Conservation (phyloP, 2,797 vertebrate genomes). For the Tachyglossus aculeatus region DNA sequence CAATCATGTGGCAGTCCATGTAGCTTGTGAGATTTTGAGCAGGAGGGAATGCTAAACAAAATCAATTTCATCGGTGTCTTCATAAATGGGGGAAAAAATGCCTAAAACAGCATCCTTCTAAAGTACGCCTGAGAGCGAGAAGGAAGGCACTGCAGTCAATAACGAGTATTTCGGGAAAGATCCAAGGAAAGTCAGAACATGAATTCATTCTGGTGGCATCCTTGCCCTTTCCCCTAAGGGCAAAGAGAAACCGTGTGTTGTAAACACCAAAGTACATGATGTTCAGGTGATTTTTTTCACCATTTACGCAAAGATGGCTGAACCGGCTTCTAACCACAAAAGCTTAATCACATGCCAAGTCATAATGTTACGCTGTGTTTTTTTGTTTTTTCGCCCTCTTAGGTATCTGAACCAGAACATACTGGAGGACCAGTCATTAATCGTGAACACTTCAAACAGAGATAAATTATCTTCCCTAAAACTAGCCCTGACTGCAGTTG, state of each 20-base stretch:
- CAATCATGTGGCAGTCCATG: no score
- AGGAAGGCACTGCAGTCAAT: neutral
- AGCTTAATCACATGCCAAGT: neutral
- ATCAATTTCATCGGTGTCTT: neutral
- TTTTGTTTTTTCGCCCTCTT: constrained; percentile 16
- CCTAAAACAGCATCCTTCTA: neutral
- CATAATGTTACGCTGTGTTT: neutral
- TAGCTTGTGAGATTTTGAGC: neutral
- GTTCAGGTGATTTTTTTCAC: constrained; percentile 5
- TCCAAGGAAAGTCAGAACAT: neutral
- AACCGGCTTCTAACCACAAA: neutral
- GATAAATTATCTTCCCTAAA: constrained; percentile 83
- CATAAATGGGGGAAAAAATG: neutral
- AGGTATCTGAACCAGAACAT: constrained; percentile 82
- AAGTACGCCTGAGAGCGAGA: neutral
- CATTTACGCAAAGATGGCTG: neutral
- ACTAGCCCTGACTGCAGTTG: constrained; percentile 84
- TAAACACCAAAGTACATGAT: neutral
- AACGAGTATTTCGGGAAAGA: constrained; percentile 12
- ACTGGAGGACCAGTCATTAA: constrained; percentile 67
- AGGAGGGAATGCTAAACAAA: neutral
- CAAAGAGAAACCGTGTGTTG: constrained; percentile 11
- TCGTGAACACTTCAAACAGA: constrained; percentile 79
- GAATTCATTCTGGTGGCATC: neutral
- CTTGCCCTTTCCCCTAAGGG: constrained; percentile 1